These are phyloP conservation scores for Laterallus jamaicensis DNA, from an alignment of 2,113 vertebrate species.

Conservation along the genomic window DNA sequence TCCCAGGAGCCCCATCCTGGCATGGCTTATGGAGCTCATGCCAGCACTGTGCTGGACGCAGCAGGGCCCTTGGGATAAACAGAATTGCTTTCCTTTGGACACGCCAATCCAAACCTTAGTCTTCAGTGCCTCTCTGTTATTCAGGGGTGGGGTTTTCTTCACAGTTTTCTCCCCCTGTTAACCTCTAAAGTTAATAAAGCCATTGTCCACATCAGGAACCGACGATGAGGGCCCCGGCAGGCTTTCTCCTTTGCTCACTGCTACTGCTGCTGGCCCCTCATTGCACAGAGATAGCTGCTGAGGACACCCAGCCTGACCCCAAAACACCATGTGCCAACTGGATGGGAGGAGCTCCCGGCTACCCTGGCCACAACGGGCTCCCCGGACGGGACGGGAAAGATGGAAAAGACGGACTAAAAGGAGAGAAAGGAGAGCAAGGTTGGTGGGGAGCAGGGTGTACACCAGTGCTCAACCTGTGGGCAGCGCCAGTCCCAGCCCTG, in stretches of 20 bases:
- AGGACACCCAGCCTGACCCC: constrained; percentile 2
- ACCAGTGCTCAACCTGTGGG: rapidly evolving
- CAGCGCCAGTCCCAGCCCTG: neutral
- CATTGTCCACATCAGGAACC: constrained; percentile 2
- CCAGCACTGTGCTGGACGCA: neutral
- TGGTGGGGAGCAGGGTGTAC: neutral
- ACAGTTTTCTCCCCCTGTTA: neutral
- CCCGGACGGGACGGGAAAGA: constrained; percentile 83
- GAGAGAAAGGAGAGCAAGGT: constrained; percentile 84
- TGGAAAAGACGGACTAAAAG: constrained; percentile 77
- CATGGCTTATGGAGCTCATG: neutral
- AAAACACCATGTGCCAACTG: constrained; percentile 74
- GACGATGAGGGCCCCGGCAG: constrained; percentile 41
- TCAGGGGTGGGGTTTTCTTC: rapidly evolving
- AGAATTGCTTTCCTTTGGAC: neutral
- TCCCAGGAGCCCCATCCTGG: neutral
- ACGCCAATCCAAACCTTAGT: neutral
- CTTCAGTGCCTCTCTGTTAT: neutral
- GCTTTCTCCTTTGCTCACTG: constrained; percentile 8
- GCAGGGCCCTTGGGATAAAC: neutral
- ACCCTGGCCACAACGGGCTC: constrained; percentile 81
- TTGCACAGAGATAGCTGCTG: neutral
- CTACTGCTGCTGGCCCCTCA: constrained; percentile 39
- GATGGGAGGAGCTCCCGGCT: constrained; percentile 83
- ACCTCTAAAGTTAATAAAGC: neutral